phyloP scores from a whole-genome alignment of 2,113 vertebrate species.

The Cyprinodon tularosa region DNA sequence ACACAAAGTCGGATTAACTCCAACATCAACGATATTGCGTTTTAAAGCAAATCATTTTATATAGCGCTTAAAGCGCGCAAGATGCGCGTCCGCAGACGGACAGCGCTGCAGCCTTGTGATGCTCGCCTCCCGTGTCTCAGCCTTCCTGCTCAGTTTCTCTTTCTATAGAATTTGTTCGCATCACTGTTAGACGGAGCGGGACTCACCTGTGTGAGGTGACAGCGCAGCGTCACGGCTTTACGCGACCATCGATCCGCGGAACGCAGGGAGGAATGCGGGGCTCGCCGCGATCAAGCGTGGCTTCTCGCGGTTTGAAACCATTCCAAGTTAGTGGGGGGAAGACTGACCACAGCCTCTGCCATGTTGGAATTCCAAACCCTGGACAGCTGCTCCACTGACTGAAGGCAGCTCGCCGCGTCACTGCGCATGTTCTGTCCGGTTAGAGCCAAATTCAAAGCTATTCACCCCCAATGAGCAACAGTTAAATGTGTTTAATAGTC shows the following conservation, averaged over 20 bases:
- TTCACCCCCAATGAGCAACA: slow-evolving; percentile 58
- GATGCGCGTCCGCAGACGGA: slow-evolving; percentile 63
- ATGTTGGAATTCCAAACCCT: slow-evolving; percentile 99
- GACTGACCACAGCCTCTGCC: slow-evolving; percentile 98
- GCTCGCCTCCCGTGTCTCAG: slow-evolving; percentile 53
- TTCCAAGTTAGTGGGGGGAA: slow-evolving; percentile 96
- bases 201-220: slow-evolving; percentile 92
- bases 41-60: slow-evolving; percentile 2
- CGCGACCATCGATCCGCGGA: slow-evolving; percentile 87
- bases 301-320: slow-evolving; percentile 92
- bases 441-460: slow-evolving; percentile 95
- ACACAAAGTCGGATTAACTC: slow-evolving; percentile 21
- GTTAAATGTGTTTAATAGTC: slow-evolving; percentile 2
- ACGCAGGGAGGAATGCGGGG: slow-evolving; percentile 82
- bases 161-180: slow-evolving; percentile 75
- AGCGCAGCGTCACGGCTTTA: slow-evolving; percentile 83
- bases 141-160: slow-evolving; percentile 70
- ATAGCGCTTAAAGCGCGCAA: slow-evolving; percentile 42
- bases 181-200: slow-evolving; percentile 57
- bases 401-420: slow-evolving; percentile 87
- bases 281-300: slow-evolving; percentile 86
- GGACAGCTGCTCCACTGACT: slow-evolving; percentile 94
- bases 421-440: slow-evolving; percentile 89
- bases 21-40: neutral
- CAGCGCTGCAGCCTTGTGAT: slow-evolving; percentile 75